Percentiles rank a stretch among this genome's conserved stretches.
Evolutionary conservation across 1,140 invertebrate genomes (phyloP).

Genomic region (Micrasema longulum): DNA sequence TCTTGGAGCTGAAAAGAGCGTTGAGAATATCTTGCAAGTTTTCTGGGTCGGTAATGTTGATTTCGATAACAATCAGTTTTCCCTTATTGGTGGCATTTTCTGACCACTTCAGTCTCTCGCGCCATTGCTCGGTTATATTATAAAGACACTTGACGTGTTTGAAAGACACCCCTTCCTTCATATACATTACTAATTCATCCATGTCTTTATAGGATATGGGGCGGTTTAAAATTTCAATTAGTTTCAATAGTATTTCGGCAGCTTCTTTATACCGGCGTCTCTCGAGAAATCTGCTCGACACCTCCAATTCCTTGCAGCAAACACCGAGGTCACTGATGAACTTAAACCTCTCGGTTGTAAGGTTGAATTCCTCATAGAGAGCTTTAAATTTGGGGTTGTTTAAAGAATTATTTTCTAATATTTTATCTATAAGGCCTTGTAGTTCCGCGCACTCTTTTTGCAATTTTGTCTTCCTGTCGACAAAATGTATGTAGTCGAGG

Average conservation of each 20-base stretch:
- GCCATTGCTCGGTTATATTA: constrained; percentile 45
- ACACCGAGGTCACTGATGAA: constrained; percentile 32
- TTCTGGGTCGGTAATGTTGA: constrained; percentile 45
- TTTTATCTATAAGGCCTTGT: constrained; percentile 30
- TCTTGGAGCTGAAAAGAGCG: constrained; percentile 40
- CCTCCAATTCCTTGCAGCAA: constrained; percentile 30
- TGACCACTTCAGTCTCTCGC: constrained; percentile 39
- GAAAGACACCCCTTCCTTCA: constrained; percentile 37
- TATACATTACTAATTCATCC: constrained; percentile 15
- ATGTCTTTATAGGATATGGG: constrained; percentile 28
- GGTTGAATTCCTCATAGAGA: constrained; percentile 34
- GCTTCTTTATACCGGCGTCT: constrained; percentile 40
- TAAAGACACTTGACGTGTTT: constrained; percentile 42
- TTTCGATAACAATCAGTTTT: constrained; percentile 25
- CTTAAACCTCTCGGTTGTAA: constrained; percentile 28
- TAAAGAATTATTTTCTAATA: constrained; percentile 15
- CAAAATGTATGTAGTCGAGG: constrained; percentile 40
- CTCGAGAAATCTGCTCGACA: constrained; percentile 34
- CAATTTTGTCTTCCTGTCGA: constrained; percentile 23
- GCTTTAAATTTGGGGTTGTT: constrained; percentile 20
- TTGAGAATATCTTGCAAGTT: constrained; percentile 48
- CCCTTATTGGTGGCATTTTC: constrained; percentile 16
- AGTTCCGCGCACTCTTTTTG: constrained; percentile 34
- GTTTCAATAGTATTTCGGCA: constrained; percentile 31
- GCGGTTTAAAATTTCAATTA: constrained; percentile 26